phyloP scores from a whole-genome alignment of 2,888 invertebrate species.

The Tetragnatha montana region DNA sequence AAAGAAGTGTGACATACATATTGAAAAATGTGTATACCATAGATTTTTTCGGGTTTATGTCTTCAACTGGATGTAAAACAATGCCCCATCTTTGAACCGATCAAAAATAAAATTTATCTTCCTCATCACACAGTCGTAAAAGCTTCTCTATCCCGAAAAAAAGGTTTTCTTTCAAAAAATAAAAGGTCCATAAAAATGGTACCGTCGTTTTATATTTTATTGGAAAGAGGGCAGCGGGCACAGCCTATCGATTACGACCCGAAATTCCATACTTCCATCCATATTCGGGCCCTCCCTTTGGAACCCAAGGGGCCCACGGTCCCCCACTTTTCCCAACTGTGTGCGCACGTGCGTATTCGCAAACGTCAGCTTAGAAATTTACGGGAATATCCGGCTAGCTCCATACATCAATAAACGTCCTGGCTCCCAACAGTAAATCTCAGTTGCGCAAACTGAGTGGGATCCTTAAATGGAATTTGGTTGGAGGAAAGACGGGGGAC shows the following conservation, averaged over 20 bases:
- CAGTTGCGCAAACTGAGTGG: neutral
- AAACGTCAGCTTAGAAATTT: slow-evolving; percentile 42
- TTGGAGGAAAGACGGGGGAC: neutral
- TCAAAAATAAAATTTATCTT: neutral
- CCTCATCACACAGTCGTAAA: neutral
- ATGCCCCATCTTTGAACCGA: neutral
- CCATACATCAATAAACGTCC: slow-evolving; percentile 45
- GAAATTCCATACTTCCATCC: neutral
- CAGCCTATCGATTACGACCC: neutral
- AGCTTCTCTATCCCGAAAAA: neutral
- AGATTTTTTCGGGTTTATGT: too few relatives aligned
- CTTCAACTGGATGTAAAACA: neutral
- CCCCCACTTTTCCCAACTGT: slow-evolving; percentile 28
- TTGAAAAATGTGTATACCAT: too few relatives aligned
- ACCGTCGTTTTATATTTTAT: neutral
- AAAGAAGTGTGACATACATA: too few relatives aligned
- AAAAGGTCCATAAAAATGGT: neutral
- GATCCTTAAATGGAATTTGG: neutral
- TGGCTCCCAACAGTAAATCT: neutral
- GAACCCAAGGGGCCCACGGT: neutral
- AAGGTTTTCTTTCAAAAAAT: neutral
- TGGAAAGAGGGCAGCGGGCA: neutral
- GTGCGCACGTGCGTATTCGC: slow-evolving; percentile 42
- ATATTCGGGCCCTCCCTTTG: neutral
- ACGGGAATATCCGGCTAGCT: slow-evolving; percentile 25